Evolutionary conservation across 2,113 vertebrate genomes (phyloP).

Genomic region (Callionymus lyra): DNA sequence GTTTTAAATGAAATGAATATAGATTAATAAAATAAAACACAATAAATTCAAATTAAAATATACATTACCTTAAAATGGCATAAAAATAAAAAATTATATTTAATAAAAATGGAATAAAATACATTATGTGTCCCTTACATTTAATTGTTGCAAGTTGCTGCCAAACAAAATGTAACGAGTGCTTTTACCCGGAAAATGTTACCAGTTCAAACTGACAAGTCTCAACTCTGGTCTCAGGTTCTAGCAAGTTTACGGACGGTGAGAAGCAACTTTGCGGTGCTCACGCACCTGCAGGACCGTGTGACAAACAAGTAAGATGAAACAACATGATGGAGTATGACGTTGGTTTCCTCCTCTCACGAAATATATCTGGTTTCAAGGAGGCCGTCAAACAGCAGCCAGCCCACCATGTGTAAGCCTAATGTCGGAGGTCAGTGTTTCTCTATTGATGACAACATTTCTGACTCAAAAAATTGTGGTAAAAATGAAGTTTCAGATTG

Average conservation of each 20-base stretch:
- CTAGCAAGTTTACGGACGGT: conserved; percentile 85
- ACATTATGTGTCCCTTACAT: too few relatives aligned
- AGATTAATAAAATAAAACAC: too few relatives aligned
- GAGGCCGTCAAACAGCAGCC: conserved; percentile 56
- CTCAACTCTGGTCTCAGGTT: conserved; percentile 58
- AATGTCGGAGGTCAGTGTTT: conserved; percentile 69
- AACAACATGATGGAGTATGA: not conserved
- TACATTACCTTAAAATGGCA: too few relatives aligned
- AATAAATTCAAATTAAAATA: too few relatives aligned
- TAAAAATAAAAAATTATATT: too few relatives aligned
- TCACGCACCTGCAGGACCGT: conserved; percentile 74
- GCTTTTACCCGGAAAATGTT: too few relatives aligned
- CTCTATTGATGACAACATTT: too few relatives aligned
- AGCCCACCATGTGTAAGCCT: conserved; percentile 61
- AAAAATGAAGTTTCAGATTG: too few relatives aligned
- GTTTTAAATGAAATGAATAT: too few relatives aligned
- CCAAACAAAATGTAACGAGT: too few relatives aligned
- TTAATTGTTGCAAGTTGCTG: too few relatives aligned
- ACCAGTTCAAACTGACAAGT: not conserved
- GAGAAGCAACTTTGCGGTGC: conserved; percentile 72
- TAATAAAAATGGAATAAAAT: too few relatives aligned
- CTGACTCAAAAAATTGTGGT: not conserved
- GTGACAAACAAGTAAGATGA: conserved; percentile 43
- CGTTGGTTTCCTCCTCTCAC: not conserved
- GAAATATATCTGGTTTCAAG: conserved; percentile 42